These are phyloP conservation scores for Drosophila ezoana DNA, from an alignment of 2,888 invertebrate genomes.

Conservation along the genomic window DNA sequence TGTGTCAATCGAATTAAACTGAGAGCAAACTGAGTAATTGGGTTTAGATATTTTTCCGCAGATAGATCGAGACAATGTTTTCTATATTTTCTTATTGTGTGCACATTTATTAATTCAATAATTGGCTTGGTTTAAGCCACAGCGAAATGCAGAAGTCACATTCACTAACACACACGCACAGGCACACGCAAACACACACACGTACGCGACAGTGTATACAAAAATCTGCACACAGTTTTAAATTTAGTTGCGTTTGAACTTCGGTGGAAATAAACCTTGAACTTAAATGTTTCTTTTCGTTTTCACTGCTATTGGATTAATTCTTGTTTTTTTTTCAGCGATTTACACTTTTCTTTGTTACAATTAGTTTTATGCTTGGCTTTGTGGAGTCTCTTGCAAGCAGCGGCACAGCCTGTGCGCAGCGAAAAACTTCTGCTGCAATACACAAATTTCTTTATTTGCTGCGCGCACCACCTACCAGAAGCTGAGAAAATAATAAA, in stretches of 20 bases:
- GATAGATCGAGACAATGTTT: slow-evolving; percentile 71
- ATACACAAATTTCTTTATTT: slow-evolving; percentile 69
- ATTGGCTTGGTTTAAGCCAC: slow-evolving; percentile 22
- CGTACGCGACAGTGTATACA: slow-evolving; percentile 70
- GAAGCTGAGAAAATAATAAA: slow-evolving; percentile 72
- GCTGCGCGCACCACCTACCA: slow-evolving; percentile 65
- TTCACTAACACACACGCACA: slow-evolving; percentile 24
- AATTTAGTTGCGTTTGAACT: slow-evolving; percentile 47
- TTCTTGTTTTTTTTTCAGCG: slow-evolving; percentile 32
- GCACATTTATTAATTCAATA: slow-evolving; percentile 57
- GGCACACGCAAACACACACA: slow-evolving; percentile 14
- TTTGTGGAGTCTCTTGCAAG: slow-evolving; percentile 32
- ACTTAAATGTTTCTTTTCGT: slow-evolving; percentile 45
- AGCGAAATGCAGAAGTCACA: slow-evolving; percentile 37
- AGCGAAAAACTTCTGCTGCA: slow-evolving; percentile 74
- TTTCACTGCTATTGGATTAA: slow-evolving; percentile 5
- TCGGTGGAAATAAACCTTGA: slow-evolving; percentile 52
- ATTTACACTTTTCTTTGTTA: slow-evolving; percentile 58
- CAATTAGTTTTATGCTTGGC: slow-evolving; percentile 18
- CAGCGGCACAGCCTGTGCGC: slow-evolving; percentile 60
- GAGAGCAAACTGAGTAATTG: slow-evolving; percentile 80
- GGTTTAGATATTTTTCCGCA: slow-evolving; percentile 82
- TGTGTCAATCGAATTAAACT: slow-evolving; percentile 79
- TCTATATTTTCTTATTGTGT: slow-evolving; percentile 52
- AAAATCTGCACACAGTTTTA: slow-evolving; percentile 73